Conservation (phyloP, 2,888 invertebrate genomes). For the Erebia aethiops region DNA sequence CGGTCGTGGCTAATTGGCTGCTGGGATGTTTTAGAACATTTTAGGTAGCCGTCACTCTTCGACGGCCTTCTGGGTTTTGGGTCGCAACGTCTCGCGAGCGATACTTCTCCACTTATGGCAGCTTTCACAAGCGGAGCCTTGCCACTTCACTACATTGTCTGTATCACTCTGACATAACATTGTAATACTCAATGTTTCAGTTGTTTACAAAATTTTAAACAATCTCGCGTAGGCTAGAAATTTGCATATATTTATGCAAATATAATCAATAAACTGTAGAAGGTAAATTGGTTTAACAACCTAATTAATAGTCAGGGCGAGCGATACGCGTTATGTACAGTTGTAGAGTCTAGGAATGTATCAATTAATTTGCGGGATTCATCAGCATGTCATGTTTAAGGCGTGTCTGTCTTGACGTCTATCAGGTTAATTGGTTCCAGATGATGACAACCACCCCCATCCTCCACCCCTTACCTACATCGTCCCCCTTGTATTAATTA, state of each 20-base stretch:
- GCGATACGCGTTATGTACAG: conserved; percentile 42
- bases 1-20: too few relatives aligned
- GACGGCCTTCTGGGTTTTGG: too few relatives aligned
- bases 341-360: conserved; percentile 52
- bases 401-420: conserved; percentile 54
- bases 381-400: conserved; percentile 59
- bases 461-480: background rate
- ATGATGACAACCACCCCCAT: conserved; percentile 41
- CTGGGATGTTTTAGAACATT: too few relatives aligned
- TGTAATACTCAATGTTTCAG: background rate
- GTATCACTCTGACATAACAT: background rate
- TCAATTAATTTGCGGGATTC: conserved; percentile 65
- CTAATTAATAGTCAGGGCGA: conserved; percentile 29
- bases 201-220: background rate
- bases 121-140: too few relatives aligned
- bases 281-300: conserved; percentile 27
- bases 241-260: conserved; percentile 17
- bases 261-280: conserved; percentile 11
- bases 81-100: too few relatives aligned
- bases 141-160: too few relatives aligned
- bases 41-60: too few relatives aligned
- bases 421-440: conserved; percentile 72
- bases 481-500: background rate
- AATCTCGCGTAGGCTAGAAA: background rate
- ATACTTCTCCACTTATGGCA: too few relatives aligned